Conservation (phyloP, 2,113 vertebrate species). For the Junco hyemalis region DNA sequence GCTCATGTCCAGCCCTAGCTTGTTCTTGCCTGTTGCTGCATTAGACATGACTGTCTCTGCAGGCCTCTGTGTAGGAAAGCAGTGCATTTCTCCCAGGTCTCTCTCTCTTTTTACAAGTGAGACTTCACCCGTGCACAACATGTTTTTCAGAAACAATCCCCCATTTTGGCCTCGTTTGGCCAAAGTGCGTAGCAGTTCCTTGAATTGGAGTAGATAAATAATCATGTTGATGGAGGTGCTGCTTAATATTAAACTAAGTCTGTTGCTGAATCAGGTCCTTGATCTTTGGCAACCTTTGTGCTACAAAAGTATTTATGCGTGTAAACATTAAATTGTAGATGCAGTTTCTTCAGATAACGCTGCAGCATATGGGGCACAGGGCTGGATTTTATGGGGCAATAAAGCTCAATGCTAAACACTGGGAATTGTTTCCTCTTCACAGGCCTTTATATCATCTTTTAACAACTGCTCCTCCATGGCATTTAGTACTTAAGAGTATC, state of each 20-base stretch:
- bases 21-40: neutral
- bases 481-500: neutral
- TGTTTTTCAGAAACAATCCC: neutral
- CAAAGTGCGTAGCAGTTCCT: neutral
- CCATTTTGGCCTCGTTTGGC: neutral
- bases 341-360: neutral
- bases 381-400: slow-evolving; percentile 1
- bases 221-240: neutral
- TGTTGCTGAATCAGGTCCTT: neutral
- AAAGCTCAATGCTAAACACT: neutral
- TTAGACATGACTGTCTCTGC: neutral
- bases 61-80: neutral
- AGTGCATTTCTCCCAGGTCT: neutral
- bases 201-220: neutral
- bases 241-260: slow-evolving; percentile 23
- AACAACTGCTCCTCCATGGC: neutral
- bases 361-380: neutral
- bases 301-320: neutral
- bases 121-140: rapidly evolving
- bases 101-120: neutral
- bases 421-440: neutral
- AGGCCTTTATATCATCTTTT: neutral
- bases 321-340: neutral
- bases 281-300: slow-evolving; percentile 8
- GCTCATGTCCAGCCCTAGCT: rapidly evolving